A percentile compares a stretch with the other conserved stretches of the same genome.
Evolutionary conservation across 1,140 invertebrate species (phyloP).

Genomic region (Palaemon carinicauda): DNA sequence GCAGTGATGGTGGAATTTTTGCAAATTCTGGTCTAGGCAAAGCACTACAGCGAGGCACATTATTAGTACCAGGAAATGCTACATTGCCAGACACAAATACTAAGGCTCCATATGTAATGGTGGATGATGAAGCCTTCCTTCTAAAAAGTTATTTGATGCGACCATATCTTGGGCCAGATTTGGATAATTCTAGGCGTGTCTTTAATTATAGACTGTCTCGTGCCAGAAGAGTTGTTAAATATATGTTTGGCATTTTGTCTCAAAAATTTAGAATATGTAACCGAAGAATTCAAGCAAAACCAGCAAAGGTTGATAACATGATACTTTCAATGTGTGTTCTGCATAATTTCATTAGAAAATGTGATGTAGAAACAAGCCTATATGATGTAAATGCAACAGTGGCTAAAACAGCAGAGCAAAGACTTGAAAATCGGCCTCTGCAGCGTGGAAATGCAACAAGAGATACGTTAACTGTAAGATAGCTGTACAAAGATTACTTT

Average conservation of each 20-base stretch:
- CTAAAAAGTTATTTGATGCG: no score
- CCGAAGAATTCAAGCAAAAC: conserved; percentile 4
- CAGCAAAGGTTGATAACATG: not conserved
- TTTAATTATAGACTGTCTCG: not conserved
- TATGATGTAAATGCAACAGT: conserved; percentile 9
- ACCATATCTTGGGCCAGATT: no score
- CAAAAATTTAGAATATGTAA: conserved; percentile 21
- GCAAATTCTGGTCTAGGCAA: not conserved
- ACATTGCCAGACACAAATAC: not conserved
- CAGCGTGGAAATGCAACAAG: conserved; percentile 30
- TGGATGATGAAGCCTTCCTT: no score
- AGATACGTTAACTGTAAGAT: no score
- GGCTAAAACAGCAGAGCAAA: conserved; percentile 11
- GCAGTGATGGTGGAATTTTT: conserved; percentile 15
- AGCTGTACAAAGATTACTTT: not conserved
- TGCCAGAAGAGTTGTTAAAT: conserved; percentile 28
- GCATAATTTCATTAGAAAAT: conserved; percentile 15
- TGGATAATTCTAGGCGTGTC: not conserved
- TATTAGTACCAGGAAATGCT: conserved; percentile 15
- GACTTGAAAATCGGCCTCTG: conserved; percentile 16
- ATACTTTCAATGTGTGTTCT: conserved; percentile 15
- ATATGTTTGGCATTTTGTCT: conserved; percentile 14
- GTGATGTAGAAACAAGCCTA: not conserved
- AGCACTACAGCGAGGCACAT: conserved; percentile 21
- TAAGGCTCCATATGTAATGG: not conserved